These are phyloP conservation scores for Trichoplusia ni DNA, from an alignment of 1,140 invertebrate species.

Conservation along the genomic window DNA sequence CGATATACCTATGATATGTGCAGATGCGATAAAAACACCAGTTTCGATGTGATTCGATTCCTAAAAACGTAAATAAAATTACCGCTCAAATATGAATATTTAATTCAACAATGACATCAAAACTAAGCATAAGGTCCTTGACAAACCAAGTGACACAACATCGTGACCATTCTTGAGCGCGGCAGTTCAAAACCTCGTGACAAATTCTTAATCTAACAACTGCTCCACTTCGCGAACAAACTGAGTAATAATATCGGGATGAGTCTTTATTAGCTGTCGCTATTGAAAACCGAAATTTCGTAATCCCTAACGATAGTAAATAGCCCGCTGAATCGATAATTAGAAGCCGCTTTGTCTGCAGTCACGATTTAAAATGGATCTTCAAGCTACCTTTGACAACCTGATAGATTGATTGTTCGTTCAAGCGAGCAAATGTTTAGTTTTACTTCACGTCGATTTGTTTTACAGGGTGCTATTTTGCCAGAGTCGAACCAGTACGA, in stretches of 20 bases:
- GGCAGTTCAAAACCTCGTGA: constrained; percentile 14
- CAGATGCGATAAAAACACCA: no score
- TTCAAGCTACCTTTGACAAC: constrained; percentile 22
- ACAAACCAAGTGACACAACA: constrained; percentile 9
- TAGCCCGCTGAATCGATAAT: constrained; percentile 52
- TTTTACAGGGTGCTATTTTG: not conserved
- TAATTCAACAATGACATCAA: constrained; percentile 1
- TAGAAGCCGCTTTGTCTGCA: constrained; percentile 46
- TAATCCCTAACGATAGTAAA: constrained; percentile 31
- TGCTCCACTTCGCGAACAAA: constrained; percentile 7
- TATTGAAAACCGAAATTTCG: constrained; percentile 15
- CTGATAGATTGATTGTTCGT: constrained; percentile 22
- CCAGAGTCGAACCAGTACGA: no score
- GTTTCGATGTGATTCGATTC: no score
- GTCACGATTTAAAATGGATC: constrained; percentile 49
- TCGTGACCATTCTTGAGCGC: constrained; percentile 10
- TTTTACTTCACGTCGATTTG: not conserved
- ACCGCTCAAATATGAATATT: not conserved
- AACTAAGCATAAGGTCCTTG: not conserved
- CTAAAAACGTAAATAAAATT: constrained; percentile 1
- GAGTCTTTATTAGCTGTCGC: constrained; percentile 7
- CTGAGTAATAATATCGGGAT: not conserved
- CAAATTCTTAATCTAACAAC: constrained; percentile 20
- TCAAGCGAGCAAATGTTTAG: constrained; percentile 6
- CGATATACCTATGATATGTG: no score